These are phyloP conservation scores for Clamator glandarius DNA, from an alignment of 2,797 vertebrate genomes.

Conservation along the genomic window DNA sequence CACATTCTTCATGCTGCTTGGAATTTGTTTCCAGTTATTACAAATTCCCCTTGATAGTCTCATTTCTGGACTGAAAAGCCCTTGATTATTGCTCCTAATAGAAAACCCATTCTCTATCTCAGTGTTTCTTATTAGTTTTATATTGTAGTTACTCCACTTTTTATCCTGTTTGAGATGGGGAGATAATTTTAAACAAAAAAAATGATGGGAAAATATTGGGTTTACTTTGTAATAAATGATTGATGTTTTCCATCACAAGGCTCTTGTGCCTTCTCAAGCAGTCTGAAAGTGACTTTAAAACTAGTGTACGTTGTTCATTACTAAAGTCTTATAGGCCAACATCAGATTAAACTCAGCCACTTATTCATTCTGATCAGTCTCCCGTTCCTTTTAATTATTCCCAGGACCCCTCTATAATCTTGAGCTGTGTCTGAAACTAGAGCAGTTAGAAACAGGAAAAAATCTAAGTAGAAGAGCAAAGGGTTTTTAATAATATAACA, in stretches of 20 bases:
- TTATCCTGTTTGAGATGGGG: background rate
- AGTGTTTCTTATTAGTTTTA: background rate
- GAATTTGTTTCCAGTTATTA: background rate
- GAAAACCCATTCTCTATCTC: background rate
- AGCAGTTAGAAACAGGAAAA: background rate
- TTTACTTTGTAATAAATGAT: background rate
- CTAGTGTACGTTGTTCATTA: background rate
- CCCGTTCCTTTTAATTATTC: background rate
- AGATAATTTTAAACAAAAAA: background rate
- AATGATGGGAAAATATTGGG: background rate
- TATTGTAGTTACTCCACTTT: background rate
- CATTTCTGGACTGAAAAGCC: background rate
- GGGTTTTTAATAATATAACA: background rate
- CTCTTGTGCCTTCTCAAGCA: background rate
- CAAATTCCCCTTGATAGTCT: background rate
- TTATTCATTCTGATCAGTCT: background rate
- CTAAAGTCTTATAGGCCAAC: background rate
- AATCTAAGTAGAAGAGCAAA: background rate
- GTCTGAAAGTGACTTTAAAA: background rate
- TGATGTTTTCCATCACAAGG: background rate
- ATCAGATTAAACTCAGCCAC: background rate
- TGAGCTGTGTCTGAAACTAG: background rate
- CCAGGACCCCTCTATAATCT: background rate
- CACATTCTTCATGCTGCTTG: background rate
- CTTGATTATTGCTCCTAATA: background rate